Evolutionary conservation across 2,888 invertebrate genomes (phyloP), one percentile per base, ranked within the genome.

Genomic region (Macrophya alboannulata): DNA sequence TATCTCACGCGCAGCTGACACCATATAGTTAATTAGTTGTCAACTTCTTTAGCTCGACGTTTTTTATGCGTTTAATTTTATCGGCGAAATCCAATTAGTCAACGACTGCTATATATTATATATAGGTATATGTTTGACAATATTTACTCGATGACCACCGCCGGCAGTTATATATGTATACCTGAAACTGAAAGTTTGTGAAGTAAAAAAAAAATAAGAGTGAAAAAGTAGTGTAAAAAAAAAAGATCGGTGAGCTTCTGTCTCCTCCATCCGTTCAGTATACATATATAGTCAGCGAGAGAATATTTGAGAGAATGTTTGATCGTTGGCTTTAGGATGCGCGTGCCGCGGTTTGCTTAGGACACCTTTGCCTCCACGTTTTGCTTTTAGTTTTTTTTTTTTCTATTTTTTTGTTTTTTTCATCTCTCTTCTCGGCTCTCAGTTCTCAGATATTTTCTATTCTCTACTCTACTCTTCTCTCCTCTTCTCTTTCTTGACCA

Each of bases 321-420:
- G 85, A 77, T 85, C 81, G 77, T 85, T 65, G 81, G 86, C 87
- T 87, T 88, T 85, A 84, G 86, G 65, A 87, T 86, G 86, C 89
- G 88, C 89, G 89, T 89, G 89, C 89, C 89, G 86, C 86, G 85
- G 89, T 89, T 89, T 89, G 88, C 88, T 88, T 88, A 88, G 88
- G 88, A 88, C 88, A 86, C 88, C 87, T 87, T 76, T 76, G 84
- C 88, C 85, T 86, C 88, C 87, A 88, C 88, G 88, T 89, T 86
- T 43, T 62, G 48, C 68, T 68, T 59, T 43, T 45, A 4, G 43
- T 81, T 65, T 81, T 65, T 45, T 25, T 62, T 40, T 43, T 59
- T 40, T 21, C 37, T 43, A 6, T 59, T 12, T 62, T 62, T 55
- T 25, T 10, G 40, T 55, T 31, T 5, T 77, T 55, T 43, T n/a